Percentiles rank a stretch among this genome's conserved stretches.
These are phyloP conservation scores for Euschistus heros DNA, from an alignment of 1,140 invertebrate species.

Conservation along the genomic window DNA sequence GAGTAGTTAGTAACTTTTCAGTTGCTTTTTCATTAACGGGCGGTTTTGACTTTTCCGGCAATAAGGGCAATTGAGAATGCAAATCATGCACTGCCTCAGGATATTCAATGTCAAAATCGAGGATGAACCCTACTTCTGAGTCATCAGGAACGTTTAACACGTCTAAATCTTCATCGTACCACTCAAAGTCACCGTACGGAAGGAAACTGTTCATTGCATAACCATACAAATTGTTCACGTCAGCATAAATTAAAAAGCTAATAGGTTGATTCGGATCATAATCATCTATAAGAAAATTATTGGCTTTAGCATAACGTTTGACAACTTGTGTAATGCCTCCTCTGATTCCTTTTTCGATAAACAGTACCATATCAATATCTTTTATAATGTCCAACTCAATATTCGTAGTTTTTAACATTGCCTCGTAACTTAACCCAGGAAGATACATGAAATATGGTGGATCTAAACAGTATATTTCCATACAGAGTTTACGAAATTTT, in stretches of 20 bases:
- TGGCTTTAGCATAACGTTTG: conserved; percentile 36
- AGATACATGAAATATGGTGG: conserved; percentile 33
- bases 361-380: conserved; percentile 37
- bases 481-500: conserved; percentile 35
- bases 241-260: conserved; percentile 39
- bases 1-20: conserved; percentile 24
- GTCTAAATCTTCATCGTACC: conserved; percentile 31
- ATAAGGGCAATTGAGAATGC: conserved; percentile 42
- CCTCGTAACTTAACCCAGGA: conserved; percentile 37
- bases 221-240: conserved; percentile 46
- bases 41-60: conserved; percentile 33
- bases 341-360: conserved; percentile 34
- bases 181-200: conserved; percentile 37
- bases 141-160: not conserved
- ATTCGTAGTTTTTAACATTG: conserved; percentile 35
- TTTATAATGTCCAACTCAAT: conserved; percentile 39
- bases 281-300: conserved; percentile 37
- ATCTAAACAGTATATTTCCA: conserved; percentile 26
- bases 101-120: conserved; percentile 38
- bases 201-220: conserved; percentile 38
- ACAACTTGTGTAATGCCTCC: conserved; percentile 33
- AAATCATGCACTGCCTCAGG: conserved; percentile 38
- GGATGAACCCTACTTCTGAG: conserved; percentile 32
- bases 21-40: conserved; percentile 19
- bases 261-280: conserved; percentile 34